Conservation (phyloP, 2,113 vertebrate genomes). For the Corythornis vintsioides region DNA sequence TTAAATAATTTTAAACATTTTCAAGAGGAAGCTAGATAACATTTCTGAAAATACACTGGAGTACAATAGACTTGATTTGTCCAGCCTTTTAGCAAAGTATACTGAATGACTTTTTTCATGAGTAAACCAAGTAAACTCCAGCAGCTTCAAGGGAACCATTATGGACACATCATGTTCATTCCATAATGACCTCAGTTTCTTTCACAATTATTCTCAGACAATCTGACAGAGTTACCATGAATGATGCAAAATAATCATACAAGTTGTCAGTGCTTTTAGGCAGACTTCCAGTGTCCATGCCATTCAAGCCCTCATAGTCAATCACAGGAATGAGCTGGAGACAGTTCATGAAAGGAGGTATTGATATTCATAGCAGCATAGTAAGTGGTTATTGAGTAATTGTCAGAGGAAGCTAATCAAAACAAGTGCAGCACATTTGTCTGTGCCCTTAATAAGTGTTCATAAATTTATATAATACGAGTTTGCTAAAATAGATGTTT, state of each 20-base stretch:
- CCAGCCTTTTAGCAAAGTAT: background rate
- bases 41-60: background rate
- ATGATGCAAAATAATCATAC: background rate
- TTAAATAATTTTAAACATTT: background rate
- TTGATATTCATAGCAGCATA: background rate
- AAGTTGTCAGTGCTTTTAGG: background rate
- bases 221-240: background rate
- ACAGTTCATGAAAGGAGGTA: background rate
- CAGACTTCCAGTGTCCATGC: background rate
- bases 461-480: background rate
- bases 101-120: background rate
- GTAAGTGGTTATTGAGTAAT: conserved; percentile 3
- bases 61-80: background rate
- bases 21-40: background rate
- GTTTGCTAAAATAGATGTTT: background rate
- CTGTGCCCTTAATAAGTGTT: background rate
- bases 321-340: background rate
- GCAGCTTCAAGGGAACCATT: background rate
- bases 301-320: background rate
- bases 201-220: conserved; percentile 4
- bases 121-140: background rate
- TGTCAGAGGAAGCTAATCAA: background rate
- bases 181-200: background rate
- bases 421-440: background rate
- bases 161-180: background rate